These are phyloP conservation scores for Polietes domitor DNA, from an alignment of 2,888 invertebrate genomes.

Conservation along the genomic window DNA sequence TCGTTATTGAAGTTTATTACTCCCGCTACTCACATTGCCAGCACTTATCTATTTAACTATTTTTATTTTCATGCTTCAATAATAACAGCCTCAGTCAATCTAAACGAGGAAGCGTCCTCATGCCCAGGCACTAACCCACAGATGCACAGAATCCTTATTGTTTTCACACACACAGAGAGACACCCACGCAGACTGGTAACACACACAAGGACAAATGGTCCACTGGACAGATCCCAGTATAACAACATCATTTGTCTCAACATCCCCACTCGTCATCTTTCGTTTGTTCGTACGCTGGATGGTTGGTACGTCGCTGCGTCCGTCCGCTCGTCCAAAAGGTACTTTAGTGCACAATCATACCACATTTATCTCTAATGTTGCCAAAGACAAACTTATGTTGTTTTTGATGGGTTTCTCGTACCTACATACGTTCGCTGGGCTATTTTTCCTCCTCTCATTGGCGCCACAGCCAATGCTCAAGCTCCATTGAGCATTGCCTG, in stretches of 20 bases:
- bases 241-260: constrained; percentile 62
- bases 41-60: constrained; percentile 76
- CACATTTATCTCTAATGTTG: constrained; percentile 58
- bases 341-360: constrained; percentile 59
- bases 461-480: neutral
- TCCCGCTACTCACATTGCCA: constrained; percentile 75
- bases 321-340: constrained; percentile 52
- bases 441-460: neutral
- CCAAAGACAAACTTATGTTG: constrained; percentile 56
- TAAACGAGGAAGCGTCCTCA: constrained; percentile 5
- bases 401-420: constrained; percentile 40
- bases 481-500: neutral
- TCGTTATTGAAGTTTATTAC: constrained; percentile 74
- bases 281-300: neutral
- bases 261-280: constrained; percentile 45
- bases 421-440: constrained; percentile 20
- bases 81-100: constrained; percentile 43
- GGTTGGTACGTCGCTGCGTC: constrained; percentile 39
- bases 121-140: neutral
- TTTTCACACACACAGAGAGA: neutral
- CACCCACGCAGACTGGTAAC: neutral
- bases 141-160: neutral
- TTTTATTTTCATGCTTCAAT: constrained; percentile 73
- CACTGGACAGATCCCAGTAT: constrained; percentile 19
- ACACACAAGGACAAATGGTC: constrained; percentile 12